Evolutionary conservation across 2,888 invertebrate species (phyloP), one percentile per base, ranked within the genome.

Genomic region (Malachius bipustulatus): DNA sequence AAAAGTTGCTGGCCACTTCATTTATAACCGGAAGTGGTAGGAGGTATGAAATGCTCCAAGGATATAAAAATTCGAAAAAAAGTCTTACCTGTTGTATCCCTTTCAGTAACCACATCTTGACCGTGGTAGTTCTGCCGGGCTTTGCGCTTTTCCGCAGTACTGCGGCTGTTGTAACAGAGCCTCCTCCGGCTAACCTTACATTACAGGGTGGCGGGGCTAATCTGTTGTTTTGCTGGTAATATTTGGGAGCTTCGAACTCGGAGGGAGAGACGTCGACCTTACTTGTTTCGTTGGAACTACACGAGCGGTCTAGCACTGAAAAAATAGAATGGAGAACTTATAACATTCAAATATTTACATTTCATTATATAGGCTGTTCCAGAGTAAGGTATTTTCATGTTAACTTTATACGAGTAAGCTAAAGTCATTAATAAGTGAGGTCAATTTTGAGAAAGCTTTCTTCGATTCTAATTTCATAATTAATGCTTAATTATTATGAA

Each of bases 261-360:
- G 24, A 19, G 24, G 24, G 24, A 8, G n/a, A 6, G 24, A 8
- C n/a, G 24, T 19, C n/a, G n/a, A 8, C n/a, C n/a, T 19, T 19
- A 19, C 24, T 19, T 6, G n/a, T 19, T 6, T 6, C n/a, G 6
- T 6, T 6, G n/a, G 24, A 19, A n/a, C 24, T 19, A 19, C 24
- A 19, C 24, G 24, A 19, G n/a, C 24, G 24, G 6, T 19, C 24
- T 19, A 19, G 24, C n/a, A n/a, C n/a, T n/a, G n/a, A n/a, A n/a
- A n/a, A n/a, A n/a, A n/a, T n/a, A n/a, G n/a, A n/a, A n/a, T n/a
- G n/a, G n/a, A n/a, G n/a, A n/a, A n/a, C n/a, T n/a, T n/a, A n/a
- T n/a, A n/a, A n/a, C n/a, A n/a, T n/a, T n/a, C n/a, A n/a, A n/a
- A n/a, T n/a, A n/a, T n/a, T n/a, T n/a, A n/a, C n/a, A n/a, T n/a